Conservation (phyloP, 2,113 vertebrate species). For the Burhinus bistriatus region DNA sequence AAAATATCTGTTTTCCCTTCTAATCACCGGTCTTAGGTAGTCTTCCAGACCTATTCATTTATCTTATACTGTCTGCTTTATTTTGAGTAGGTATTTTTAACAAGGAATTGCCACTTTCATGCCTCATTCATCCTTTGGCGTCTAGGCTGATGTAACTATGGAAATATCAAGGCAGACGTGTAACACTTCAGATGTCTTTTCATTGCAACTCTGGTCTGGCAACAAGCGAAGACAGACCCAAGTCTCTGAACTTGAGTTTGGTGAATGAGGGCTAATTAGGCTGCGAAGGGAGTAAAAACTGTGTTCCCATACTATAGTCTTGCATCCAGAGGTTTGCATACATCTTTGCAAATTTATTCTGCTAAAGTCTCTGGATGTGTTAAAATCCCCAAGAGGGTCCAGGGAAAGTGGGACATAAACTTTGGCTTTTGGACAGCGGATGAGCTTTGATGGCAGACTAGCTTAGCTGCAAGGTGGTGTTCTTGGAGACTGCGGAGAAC, state of each 20-base stretch:
- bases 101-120: background rate
- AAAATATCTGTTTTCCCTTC: background rate
- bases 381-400: background rate
- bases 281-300: background rate
- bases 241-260: background rate
- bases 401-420: background rate
- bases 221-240: background rate
- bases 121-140: background rate
- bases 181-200: background rate
- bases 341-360: background rate
- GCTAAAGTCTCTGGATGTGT: background rate
- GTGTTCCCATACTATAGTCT: background rate
- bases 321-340: rapidly evolving
- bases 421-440: background rate
- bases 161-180: background rate
- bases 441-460: background rate
- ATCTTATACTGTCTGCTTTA: background rate
- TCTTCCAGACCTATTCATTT: background rate
- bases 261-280: background rate
- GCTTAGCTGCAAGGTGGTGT: background rate
- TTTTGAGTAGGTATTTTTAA: background rate
- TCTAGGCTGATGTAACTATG: background rate
- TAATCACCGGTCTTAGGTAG: background rate
- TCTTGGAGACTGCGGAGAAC: background rate
- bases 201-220: background rate